Evolutionary conservation across 2,797 vertebrate species (phyloP).

Genomic region (Momotus momota): DNA sequence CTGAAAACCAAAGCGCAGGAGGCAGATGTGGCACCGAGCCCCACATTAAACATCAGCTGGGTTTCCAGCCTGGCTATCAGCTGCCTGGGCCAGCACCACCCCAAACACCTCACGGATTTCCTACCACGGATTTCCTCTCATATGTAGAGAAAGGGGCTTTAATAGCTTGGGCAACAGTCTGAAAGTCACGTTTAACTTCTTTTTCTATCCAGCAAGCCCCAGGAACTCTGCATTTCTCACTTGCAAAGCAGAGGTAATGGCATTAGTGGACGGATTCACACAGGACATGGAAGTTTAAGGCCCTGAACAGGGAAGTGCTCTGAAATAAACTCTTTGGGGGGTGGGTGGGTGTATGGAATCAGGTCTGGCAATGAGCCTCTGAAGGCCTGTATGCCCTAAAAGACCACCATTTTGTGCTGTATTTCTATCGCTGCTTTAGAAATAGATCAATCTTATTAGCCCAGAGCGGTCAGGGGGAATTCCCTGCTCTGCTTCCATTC

Average conservation of each 20-base stretch:
- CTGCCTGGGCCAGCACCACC: background rate
- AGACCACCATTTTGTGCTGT: background rate
- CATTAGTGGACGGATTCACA: background rate
- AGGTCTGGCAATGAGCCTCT: background rate
- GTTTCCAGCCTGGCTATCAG: background rate
- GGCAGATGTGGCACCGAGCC: background rate
- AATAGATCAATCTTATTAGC: background rate
- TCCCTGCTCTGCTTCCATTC: background rate
- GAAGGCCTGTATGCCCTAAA: background rate
- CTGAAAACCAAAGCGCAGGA: background rate
- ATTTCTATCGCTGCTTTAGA: background rate
- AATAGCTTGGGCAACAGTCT: background rate
- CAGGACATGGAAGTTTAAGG: background rate
- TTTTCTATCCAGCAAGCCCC: background rate
- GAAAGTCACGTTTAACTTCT: background rate
- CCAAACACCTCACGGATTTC: background rate
- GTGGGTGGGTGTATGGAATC: background rate
- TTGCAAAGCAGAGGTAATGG: background rate
- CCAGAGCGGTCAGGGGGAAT: background rate
- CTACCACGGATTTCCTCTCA: background rate
- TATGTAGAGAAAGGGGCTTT: background rate
- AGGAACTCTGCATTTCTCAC: background rate
- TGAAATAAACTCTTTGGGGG: background rate
- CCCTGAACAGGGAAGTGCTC: background rate
- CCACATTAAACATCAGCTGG: background rate